Evolutionary conservation across 2,113 vertebrate species (phyloP).

Genomic region (Ictalurus furcatus): DNA sequence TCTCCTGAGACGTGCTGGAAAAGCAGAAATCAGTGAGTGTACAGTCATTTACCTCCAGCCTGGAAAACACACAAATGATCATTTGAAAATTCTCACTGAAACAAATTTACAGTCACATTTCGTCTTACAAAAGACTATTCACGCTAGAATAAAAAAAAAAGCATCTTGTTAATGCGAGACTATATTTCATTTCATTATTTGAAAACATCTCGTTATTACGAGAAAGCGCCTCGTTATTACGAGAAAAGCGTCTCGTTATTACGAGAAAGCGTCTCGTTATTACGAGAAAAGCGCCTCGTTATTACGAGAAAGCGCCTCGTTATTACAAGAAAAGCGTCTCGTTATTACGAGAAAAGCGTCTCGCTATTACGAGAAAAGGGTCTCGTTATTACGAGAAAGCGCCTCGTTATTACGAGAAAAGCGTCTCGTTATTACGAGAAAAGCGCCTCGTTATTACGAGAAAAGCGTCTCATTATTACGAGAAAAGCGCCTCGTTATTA

Average conservation of each 20-base stretch:
- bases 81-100: background rate
- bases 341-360: background rate
- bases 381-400: background rate
- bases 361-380: background rate
- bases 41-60: background rate
- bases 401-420: background rate
- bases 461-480: background rate
- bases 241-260: background rate
- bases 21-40: background rate
- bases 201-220: background rate
- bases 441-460: background rate
- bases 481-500: background rate
- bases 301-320: background rate
- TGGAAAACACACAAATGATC: background rate
- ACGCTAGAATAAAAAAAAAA: background rate
- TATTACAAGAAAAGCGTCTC: background rate
- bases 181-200: background rate
- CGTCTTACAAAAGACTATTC: background rate
- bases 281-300: background rate
- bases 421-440: background rate
- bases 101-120: background rate
- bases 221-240: background rate
- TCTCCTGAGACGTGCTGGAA: constrained; percentile 85
- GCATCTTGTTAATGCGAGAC: too few relatives aligned
- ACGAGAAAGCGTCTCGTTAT: background rate